Percentiles rank a stretch among this genome's conserved stretches.
These are phyloP conservation scores for Drosophila dunni DNA, from an alignment of 1,140 invertebrate species.

Conservation along the genomic window DNA sequence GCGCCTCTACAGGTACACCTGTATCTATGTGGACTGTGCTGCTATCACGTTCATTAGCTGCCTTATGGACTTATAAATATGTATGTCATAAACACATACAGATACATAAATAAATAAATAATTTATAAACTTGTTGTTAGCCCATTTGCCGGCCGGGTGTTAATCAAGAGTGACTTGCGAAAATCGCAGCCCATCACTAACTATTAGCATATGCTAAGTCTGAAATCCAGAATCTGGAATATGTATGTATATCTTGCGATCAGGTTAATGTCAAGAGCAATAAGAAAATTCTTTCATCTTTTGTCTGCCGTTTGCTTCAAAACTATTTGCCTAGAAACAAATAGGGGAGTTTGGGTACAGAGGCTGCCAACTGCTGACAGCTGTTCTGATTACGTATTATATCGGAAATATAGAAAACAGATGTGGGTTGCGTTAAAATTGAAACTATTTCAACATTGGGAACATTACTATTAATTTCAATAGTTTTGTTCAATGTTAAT, in stretches of 20 bases:
- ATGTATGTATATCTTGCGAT: neutral
- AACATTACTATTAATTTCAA: too few relatives aligned
- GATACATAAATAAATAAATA: constrained; percentile 47
- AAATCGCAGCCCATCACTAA: neutral
- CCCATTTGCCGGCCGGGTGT: constrained; percentile 54
- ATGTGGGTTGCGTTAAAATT: neutral
- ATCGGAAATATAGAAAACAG: neutral
- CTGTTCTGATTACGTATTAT: constrained; percentile 5
- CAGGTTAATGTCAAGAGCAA: neutral
- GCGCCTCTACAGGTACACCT: neutral
- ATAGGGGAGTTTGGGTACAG: neutral
- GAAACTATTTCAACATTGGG: too few relatives aligned
- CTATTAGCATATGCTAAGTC: neutral
- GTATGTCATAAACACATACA: constrained; percentile 18
- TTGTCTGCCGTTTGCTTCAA: neutral
- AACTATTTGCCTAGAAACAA: constrained; percentile 9
- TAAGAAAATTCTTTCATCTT: neutral
- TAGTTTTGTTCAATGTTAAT: too few relatives aligned
- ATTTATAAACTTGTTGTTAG: constrained; percentile 56
- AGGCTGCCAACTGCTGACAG: neutral
- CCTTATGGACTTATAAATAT: constrained; percentile 52
- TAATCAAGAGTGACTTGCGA: constrained; percentile 31
- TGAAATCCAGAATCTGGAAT: neutral
- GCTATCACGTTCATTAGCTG: constrained; percentile 23
- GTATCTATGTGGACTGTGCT: constrained; percentile 4